Evolutionary conservation across 2,113 vertebrate species (phyloP).

Genomic region (Pholis gunnellus): DNA sequence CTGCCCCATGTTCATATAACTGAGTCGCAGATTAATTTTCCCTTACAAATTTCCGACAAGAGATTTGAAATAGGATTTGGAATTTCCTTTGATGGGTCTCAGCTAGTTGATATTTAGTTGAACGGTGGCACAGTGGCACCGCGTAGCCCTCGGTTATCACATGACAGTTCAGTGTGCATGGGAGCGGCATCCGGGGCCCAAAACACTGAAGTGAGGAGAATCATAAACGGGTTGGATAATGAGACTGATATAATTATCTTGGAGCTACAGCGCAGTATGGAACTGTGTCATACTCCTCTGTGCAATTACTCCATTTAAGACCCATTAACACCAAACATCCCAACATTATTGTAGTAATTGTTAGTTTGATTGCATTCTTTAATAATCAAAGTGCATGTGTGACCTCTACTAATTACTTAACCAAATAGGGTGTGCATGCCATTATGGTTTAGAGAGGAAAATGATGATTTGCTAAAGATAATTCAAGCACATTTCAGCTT

Average conservation of each 20-base stretch:
- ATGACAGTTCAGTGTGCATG: conserved; percentile 5
- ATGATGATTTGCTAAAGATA: conserved; percentile 6
- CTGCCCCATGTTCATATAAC: conserved; percentile 30
- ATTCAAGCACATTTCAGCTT: conserved; percentile 4
- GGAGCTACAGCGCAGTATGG: conserved; percentile 60
- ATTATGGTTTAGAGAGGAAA: conserved; percentile 1
- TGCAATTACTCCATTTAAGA: conserved; percentile 68
- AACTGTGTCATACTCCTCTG: conserved; percentile 40
- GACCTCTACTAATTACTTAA: conserved; percentile 59
- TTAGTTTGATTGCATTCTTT: conserved; percentile 61
- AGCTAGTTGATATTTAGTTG: conserved; percentile 18
- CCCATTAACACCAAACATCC: conserved; percentile 64
- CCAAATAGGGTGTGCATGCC: conserved; percentile 23
- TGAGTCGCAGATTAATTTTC: conserved; percentile 26
- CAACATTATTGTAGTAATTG: conserved; percentile 52
- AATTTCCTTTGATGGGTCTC: conserved; percentile 26
- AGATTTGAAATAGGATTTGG: conserved; percentile 36
- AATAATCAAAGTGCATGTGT: conserved; percentile 58
- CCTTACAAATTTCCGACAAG: conserved; percentile 6
- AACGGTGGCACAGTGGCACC: background rate
- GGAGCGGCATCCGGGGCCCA: conserved; percentile 16
- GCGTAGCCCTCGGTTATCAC: conserved; percentile 3
- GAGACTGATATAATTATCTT: conserved; percentile 68
- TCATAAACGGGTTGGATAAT: conserved; percentile 70
- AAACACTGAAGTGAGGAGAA: conserved; percentile 54